Percentiles rank a stretch among this genome's conserved stretches.
These are phyloP conservation scores for Dendrolimus kikuchii DNA, from an alignment of 1,140 invertebrate species.

Conservation along the genomic window DNA sequence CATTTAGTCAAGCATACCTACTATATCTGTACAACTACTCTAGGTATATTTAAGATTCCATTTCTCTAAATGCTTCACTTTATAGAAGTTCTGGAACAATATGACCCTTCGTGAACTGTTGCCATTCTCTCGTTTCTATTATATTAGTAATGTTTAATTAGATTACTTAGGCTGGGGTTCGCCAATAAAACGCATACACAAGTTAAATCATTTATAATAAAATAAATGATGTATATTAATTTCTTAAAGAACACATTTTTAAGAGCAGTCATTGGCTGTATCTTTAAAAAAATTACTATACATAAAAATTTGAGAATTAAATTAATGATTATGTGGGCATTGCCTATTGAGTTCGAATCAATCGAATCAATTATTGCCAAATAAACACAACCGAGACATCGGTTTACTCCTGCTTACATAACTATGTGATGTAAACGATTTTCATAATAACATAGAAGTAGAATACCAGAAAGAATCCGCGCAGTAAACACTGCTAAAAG, in stretches of 20 bases:
- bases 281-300: conserved; percentile 25
- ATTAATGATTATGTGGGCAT: background rate
- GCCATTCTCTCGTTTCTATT: too few species aligned
- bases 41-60: too few species aligned
- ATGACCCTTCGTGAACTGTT: too few species aligned
- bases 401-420: too few species aligned
- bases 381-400: background rate
- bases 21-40: too few species aligned
- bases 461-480: background rate
- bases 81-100: too few species aligned
- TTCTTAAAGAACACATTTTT: conserved; percentile 64
- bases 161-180: too few species aligned
- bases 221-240: conserved; percentile 66
- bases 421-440: too few species aligned
- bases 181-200: conserved; percentile 8
- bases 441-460: conserved; percentile 1
- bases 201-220: conserved; percentile 64
- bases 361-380: conserved; percentile 1
- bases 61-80: too few species aligned
- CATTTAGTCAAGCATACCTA: too few species aligned
- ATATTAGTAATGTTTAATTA: too few species aligned
- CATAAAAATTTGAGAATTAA: conserved; percentile 3
- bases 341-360: background rate
- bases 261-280: conserved; percentile 53
- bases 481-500: too few species aligned